These are phyloP conservation scores for Drosophila dives DNA, from an alignment of 2,888 invertebrate species.

Conservation along the genomic window DNA sequence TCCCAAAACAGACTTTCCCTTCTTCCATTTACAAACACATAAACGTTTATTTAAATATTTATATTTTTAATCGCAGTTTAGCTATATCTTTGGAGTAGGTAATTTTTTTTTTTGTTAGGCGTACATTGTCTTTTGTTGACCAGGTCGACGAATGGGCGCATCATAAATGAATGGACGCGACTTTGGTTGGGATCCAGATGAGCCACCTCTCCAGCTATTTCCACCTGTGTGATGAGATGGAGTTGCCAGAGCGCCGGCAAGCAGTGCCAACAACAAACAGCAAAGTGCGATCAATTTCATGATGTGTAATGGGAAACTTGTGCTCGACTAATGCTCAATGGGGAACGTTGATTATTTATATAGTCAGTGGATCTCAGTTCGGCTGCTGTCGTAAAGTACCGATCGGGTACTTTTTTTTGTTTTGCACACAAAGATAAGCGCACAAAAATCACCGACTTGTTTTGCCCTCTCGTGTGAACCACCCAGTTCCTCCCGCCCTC, in stretches of 20 bases:
- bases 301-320: slow-evolving; percentile 3
- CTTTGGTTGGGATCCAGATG: slow-evolving; percentile 16
- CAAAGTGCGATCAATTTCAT: slow-evolving; percentile 57
- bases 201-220: slow-evolving; percentile 35
- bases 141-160: slow-evolving; percentile 49
- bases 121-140: slow-evolving; percentile 57
- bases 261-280: slow-evolving; percentile 42
- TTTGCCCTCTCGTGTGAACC: slow-evolving; percentile 12
- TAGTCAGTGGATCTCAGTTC: slow-evolving; percentile 6
- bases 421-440: slow-evolving; percentile 20
- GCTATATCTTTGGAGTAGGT: background rate
- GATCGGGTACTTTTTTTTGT: slow-evolving; percentile 31
- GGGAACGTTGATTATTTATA: slow-evolving; percentile 49
- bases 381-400: slow-evolving; percentile 41
- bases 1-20: background rate
- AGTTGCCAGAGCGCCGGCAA: slow-evolving; percentile 16
- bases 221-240: slow-evolving; percentile 57
- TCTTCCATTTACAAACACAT: background rate
- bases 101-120: slow-evolving; percentile 37
- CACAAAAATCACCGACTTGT: slow-evolving; percentile 35
- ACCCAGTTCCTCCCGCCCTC: background rate
- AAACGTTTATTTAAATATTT: slow-evolving; percentile 5
- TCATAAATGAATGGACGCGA: slow-evolving; percentile 55
- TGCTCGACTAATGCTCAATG: slow-evolving; percentile 1
- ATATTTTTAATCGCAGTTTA: slow-evolving; percentile 20